phyloP scores from a whole-genome alignment of 2,888 invertebrate species.

The Tolmerus cingulatus region DNA sequence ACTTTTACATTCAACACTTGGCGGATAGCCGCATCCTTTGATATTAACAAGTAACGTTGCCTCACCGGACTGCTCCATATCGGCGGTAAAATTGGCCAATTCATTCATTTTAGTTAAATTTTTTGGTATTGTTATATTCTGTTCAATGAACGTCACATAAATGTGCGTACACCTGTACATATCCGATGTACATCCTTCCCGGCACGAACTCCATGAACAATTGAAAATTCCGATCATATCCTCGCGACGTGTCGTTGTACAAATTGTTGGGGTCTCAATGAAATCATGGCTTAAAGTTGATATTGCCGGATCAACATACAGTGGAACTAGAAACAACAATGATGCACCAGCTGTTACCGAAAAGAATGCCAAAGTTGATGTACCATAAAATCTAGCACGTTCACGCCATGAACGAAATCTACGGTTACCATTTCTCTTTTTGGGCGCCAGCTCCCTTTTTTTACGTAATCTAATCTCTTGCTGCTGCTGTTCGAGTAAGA shows the following conservation, averaged over 20 bases:
- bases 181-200: conserved; percentile 89
- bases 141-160: conserved; percentile 67
- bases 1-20: conserved; percentile 82
- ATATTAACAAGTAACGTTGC: conserved; percentile 81
- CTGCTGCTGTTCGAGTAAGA: conserved; percentile 78
- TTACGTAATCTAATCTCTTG: conserved; percentile 73
- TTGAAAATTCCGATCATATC: conserved; percentile 86
- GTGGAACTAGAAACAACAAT: conserved; percentile 75
- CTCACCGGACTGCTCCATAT: conserved; percentile 63
- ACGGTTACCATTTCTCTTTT: conserved; percentile 65
- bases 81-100: conserved; percentile 59
- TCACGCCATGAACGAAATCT: conserved; percentile 70
- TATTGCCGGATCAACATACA: conserved; percentile 86
- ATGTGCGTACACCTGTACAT: conserved; percentile 74
- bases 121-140: conserved; percentile 62
- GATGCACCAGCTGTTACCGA: conserved; percentile 78
- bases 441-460: conserved; percentile 69
- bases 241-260: conserved; percentile 81
- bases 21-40: conserved; percentile 91
- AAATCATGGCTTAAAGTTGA: conserved; percentile 88
- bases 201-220: conserved; percentile 90
- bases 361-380: conserved; percentile 74
- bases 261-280: conserved; percentile 83
- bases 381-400: conserved; percentile 75
- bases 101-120: conserved; percentile 59